phyloP scores from a whole-genome alignment of 2,888 invertebrate species.

The Cinara cedri region DNA sequence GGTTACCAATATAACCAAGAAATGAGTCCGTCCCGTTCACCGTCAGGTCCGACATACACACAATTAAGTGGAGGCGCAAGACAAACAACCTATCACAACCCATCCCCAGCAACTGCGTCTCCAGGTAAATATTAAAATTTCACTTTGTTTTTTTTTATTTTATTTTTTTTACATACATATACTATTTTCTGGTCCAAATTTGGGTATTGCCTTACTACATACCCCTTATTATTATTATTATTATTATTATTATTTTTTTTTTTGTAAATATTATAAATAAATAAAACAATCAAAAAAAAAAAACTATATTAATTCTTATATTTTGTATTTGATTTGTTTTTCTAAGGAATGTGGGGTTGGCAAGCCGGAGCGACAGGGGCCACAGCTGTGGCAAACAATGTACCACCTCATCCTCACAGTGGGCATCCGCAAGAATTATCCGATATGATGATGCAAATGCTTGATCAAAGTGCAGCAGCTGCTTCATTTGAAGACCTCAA shows the following conservation, averaged over 20 bases:
- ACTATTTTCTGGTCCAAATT: no score
- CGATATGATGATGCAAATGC: constrained; percentile 88
- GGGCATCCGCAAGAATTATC: constrained; percentile 75
- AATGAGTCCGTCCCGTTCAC: constrained; percentile 81
- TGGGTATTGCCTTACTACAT: no score
- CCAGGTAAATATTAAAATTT: constrained; percentile 58
- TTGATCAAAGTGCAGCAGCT: constrained; percentile 81
- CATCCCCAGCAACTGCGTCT: constrained; percentile 59
- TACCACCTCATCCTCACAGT: constrained; percentile 65
- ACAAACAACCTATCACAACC: constrained; percentile 62
- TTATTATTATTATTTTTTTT: neutral
- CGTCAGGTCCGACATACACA: constrained; percentile 83
- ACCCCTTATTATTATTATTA: no score
- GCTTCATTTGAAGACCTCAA: constrained; percentile 85
- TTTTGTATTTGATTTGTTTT: constrained; percentile 39
- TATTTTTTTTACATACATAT: neutral
- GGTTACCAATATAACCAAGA: constrained; percentile 74
- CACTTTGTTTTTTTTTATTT: constrained; percentile 40
- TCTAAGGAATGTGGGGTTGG: constrained; percentile 80
- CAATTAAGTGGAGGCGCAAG: constrained; percentile 75
- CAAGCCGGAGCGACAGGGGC: constrained; percentile 65
- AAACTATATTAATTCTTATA: no score
- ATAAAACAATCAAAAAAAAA: neutral
- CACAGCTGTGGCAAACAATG: constrained; percentile 65
- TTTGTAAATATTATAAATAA: neutral